These are phyloP conservation scores for Nicator chloris DNA, from an alignment of 2,113 vertebrate genomes.

Conservation along the genomic window DNA sequence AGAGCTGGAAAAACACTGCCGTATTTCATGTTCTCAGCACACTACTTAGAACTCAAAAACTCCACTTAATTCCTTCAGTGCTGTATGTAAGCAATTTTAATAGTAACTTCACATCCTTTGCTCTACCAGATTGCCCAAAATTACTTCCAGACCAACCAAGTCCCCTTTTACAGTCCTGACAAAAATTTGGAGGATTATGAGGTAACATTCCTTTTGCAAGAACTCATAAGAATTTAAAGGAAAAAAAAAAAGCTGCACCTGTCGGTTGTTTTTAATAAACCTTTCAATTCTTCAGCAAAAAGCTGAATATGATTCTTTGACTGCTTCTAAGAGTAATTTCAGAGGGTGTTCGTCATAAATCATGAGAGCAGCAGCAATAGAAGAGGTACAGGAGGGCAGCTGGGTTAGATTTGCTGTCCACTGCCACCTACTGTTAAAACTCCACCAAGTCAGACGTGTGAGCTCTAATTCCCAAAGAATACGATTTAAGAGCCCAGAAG, in stretches of 20 bases:
- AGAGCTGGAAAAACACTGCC: background rate
- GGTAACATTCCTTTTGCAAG: background rate
- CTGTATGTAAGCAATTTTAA: background rate
- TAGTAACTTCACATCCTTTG: background rate
- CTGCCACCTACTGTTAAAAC: conserved; percentile 41
- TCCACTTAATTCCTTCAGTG: background rate
- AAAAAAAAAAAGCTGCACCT: background rate
- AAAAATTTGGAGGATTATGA: background rate
- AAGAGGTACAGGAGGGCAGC: background rate
- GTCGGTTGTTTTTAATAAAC: background rate
- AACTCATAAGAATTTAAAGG: background rate
- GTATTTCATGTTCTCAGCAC: background rate
- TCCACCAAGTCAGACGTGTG: background rate
- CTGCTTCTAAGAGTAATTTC: background rate
- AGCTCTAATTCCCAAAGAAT: background rate
- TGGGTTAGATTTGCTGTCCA: background rate
- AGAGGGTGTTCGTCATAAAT: background rate
- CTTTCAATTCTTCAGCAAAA: background rate
- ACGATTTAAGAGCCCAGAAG: background rate
- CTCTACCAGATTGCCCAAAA: background rate
- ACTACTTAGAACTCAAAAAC: background rate
- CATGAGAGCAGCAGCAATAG: background rate
- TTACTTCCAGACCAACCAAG: background rate
- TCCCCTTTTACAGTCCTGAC: background rate
- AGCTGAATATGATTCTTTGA: background rate